Evolutionary conservation across 2,888 invertebrate species (phyloP), one percentile per base, ranked within the genome.

Genomic region (Nomada ferruginata): DNA sequence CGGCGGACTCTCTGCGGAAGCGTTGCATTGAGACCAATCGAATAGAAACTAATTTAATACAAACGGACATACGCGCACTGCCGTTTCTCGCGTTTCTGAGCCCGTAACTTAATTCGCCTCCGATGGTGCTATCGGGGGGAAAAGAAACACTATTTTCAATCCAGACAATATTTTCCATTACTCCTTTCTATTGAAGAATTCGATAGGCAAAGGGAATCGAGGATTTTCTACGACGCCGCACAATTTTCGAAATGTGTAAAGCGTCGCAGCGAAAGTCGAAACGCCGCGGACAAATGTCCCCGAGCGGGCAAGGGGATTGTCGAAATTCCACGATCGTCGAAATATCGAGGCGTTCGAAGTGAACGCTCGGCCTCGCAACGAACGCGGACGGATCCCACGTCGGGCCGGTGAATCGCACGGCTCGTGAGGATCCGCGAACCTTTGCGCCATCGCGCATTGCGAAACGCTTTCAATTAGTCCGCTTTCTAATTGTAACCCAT

Each of bases 401-500:
- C 78, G 68, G 68, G 79, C 64, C 72, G 68, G 85, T 85, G 83
- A 87, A 87, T 87, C 86, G 87, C 81, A 85, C 85, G 85, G 83
- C 85, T 92, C 91, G 91, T 92, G 91, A 92, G 92, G 91, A 83
- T 85, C 64, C 75, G 73, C 84, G 73, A 80, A 82, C 74, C 79
- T 91, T 91, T 91, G 86, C 92, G 90, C 90, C 88, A 88, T 84
- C 83, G 87, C 80, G 84, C 82, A 87, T 93, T 92, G 90, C 91
- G 91, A 91, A 93, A 93, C 86, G 85, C 89, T 90, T 90, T 92
- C 91, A 91, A 92, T 92, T 92, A 91, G 91, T 85, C 89, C 91
- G 87, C 92, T 93, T 92, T 92, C 92, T 92, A 92, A 91, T 92
- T 91, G 91, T 91, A 89, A 89, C 87, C 91, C 89, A 82, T 90